Percentiles rank a stretch among this genome's conserved stretches.
Evolutionary conservation across 2,888 invertebrate species (phyloP).

Genomic region (Amphipyra tragopoginis): DNA sequence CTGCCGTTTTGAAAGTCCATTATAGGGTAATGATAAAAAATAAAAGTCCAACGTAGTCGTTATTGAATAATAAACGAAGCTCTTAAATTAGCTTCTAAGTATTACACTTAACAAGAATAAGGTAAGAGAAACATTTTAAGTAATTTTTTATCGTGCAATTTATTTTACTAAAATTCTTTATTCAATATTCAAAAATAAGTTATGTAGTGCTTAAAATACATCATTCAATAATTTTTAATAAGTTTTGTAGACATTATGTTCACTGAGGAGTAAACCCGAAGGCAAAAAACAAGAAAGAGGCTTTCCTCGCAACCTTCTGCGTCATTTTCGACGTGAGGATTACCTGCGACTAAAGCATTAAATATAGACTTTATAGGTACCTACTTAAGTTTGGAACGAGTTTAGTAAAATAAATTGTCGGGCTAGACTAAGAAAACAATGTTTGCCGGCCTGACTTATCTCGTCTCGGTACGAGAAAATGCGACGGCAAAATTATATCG

Average conservation of each 20-base stretch:
- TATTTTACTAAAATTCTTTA: too few species aligned
- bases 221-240: background rate
- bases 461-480: too few species aligned
- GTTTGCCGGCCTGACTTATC: too few species aligned
- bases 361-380: conserved; percentile 4
- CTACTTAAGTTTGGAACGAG: background rate
- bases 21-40: background rate
- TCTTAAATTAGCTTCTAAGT: background rate
- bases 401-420: too few species aligned
- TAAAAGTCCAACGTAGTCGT: conserved; percentile 11
- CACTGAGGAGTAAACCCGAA: conserved; percentile 21
- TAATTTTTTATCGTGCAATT: too few species aligned
- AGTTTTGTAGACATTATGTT: background rate
- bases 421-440: too few species aligned
- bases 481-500: too few species aligned
- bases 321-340: conserved; percentile 21
- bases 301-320: conserved; percentile 7
- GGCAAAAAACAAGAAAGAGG: conserved; percentile 28
- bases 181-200: too few species aligned
- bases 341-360: conserved; percentile 25
- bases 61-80: conserved; percentile 7
- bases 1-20: conserved; percentile 6
- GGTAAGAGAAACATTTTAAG: too few species aligned
- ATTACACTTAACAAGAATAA: too few species aligned
- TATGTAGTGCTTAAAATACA: too few species aligned